Base-by-base conservation (phyloP, 2,113 vertebrate species). In the Puma concolor region DNA sequence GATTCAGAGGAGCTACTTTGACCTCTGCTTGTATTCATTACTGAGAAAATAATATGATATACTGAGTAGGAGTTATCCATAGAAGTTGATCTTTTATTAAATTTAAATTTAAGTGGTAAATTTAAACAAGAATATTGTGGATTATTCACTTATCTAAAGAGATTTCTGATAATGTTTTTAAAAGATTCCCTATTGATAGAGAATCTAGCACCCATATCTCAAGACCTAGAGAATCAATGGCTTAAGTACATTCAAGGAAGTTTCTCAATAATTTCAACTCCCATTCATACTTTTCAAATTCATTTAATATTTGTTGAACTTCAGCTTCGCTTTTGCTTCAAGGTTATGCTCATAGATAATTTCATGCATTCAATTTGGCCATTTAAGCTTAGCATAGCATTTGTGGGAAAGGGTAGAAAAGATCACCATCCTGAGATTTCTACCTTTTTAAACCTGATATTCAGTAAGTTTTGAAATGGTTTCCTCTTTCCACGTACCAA, bases 401-500 rank as follows among this genome's bases (percentile, higher is more conserved):
- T 92, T 95, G 17, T 88, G 21, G 60, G 64, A 91, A 83, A 25
- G n/a, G 15, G 93, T 94, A 69, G n/a, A 63, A 81, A 90, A 94
- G 33, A 88, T 92, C 25, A 69, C 36, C n/a, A n/a, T 74, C 19
- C 38, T 91, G 41, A 95, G n/a, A 95, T 54, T 66, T 54, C 33
- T 36, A 74, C 44, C n/a, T 72, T 93, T 97, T 93, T 33, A 33
- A 89, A 54, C 4, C 6, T 66, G n/a, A 64, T 87, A 77, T 41
- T 96, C 44, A 91, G 19, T 77, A 91, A 86, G 36, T 86, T 97
- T 93, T 97, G 57, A 69, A 95, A 76, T 90, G 16, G 1, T 67
- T 87, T 96, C 5, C 14, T 63, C 29, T 16, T 87, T 63, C 54
- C 21, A 71, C 10, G 21, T 54, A 86, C 19, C 71, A 90, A 36